These are phyloP conservation scores for Ochropleura plecta DNA, from an alignment of 2,888 invertebrate genomes.

Conservation along the genomic window DNA sequence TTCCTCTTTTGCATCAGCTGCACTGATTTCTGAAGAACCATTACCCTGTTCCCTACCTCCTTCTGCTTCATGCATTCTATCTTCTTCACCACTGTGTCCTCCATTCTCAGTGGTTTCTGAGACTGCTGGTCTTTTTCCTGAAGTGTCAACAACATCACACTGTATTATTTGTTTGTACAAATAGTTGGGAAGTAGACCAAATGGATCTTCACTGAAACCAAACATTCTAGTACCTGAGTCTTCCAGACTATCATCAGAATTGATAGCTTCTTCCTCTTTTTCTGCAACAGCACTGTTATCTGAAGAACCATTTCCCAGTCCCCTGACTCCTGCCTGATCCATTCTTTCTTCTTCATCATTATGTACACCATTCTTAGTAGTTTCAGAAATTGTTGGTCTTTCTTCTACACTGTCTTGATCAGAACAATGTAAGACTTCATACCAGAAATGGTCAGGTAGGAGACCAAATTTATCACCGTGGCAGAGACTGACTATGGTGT, in stretches of 20 bases:
- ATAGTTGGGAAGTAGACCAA: slow-evolving; percentile 87
- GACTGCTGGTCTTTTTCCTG: neutral
- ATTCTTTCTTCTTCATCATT: slow-evolving; percentile 12
- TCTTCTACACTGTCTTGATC: slow-evolving; percentile 32
- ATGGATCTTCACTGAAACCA: slow-evolving; percentile 56
- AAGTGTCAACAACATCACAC: slow-evolving; percentile 44
- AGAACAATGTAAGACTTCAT: slow-evolving; percentile 77
- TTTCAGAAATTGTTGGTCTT: neutral
- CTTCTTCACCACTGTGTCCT: slow-evolving; percentile 12
- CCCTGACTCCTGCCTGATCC: slow-evolving; percentile 25
- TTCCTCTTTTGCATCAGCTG: slow-evolving; percentile 13
- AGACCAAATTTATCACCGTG: slow-evolving; percentile 90
- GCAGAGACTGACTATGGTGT: slow-evolving; percentile 74
- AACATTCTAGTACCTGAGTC: slow-evolving; percentile 11
- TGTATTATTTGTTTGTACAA: slow-evolving; percentile 83
- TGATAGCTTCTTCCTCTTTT: slow-evolving; percentile 32
- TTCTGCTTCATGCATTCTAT: slow-evolving; percentile 3
- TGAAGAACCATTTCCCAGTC: slow-evolving; percentile 1
- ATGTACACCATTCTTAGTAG: slow-evolving; percentile 6
- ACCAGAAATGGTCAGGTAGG: slow-evolving; percentile 88
- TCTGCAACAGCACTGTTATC: neutral
- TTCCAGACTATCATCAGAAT: slow-evolving; percentile 61
- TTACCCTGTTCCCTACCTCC: slow-evolving; percentile 18
- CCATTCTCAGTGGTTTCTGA: slow-evolving; percentile 5
- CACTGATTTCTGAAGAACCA: neutral